Conservation (phyloP, 2,888 invertebrate species). For the Leptura quadrifasciata region DNA sequence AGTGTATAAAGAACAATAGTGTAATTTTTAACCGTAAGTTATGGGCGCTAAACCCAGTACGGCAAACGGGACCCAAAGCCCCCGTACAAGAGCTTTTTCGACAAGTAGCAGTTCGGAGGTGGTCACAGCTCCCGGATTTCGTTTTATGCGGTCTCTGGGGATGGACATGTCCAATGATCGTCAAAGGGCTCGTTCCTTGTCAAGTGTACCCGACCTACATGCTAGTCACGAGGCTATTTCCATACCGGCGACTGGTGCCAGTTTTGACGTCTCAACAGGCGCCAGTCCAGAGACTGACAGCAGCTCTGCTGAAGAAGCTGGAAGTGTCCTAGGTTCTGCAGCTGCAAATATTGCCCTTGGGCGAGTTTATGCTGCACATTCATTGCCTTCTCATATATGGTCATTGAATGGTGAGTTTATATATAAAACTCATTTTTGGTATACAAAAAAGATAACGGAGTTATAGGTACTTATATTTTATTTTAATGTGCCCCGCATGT, state of each 20-base stretch:
- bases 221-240: slow-evolving; percentile 65
- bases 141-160: slow-evolving; percentile 73
- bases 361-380: slow-evolving; percentile 90
- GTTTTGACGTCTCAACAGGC: slow-evolving; percentile 80
- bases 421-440: neutral
- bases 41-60: slow-evolving; percentile 93
- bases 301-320: slow-evolving; percentile 80
- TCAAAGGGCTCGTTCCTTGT: slow-evolving; percentile 86
- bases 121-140: slow-evolving; percentile 65
- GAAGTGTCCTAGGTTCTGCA: slow-evolving; percentile 71
- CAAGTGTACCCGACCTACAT: slow-evolving; percentile 87
- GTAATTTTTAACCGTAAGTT: slow-evolving; percentile 53
- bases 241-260: slow-evolving; percentile 79
- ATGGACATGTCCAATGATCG: slow-evolving; percentile 85
- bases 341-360: slow-evolving; percentile 79
- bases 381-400: slow-evolving; percentile 94
- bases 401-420: slow-evolving; percentile 88
- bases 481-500: neutral
- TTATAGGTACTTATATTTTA: neutral
- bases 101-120: slow-evolving; percentile 76
- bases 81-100: slow-evolving; percentile 85
- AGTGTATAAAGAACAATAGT: slow-evolving; percentile 41
- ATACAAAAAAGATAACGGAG: neutral
- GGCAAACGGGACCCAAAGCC: slow-evolving; percentile 84
- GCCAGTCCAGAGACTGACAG: slow-evolving; percentile 82